Base-by-base conservation (phyloP, 2,888 invertebrate genomes). In the Ophion slaviceki region DNA sequence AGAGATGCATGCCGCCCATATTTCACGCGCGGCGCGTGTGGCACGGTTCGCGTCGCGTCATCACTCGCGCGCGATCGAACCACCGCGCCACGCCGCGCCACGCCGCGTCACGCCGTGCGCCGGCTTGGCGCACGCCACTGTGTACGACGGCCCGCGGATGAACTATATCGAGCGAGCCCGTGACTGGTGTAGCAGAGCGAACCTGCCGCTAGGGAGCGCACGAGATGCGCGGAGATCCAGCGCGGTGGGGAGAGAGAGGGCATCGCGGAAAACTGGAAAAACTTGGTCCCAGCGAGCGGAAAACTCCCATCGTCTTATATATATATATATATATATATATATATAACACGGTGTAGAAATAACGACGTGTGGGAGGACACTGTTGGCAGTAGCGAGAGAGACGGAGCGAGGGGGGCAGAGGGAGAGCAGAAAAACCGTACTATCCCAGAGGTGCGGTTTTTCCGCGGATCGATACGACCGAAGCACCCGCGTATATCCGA, bases 361-460 rank as follows among this genome's bases (percentile, higher is more conserved):
- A 79, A 82, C 67, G 11, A 62, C 74, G 74, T 40, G 47, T 75
- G 77, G 64, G 66, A 78, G 82, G 84, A 75, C 75, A 86, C 76
- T 78, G 76, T 72, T 28, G 77, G 80, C 17, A 72, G 72, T 47
- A 40, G 80, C 57, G 57, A 57, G 53, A 64, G 68, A 67, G 36
- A 36, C 6, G 8, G 53, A 53, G 53, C 3, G 53, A 53, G 14
- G 11, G 14, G 14, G 53, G 7, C 45, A 59, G 53, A 24, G 36
- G 57, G 57, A 32, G 53, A 57, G 61, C 32, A 71, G 45, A 74
- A 81, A 83, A 80, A 77, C 47, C 59, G 32, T 59, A 4, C 45
- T 57, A 76, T 83, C 80, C 80, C 84, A 78, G 80, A 88, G 89
- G 87, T 87, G 88, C 86, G 88, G 87, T 87, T 87, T 78, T 84